Evolutionary conservation across 2,113 vertebrate genomes (phyloP), one percentile per base, ranked within the genome.

Genomic region (Rafetus swinhoei): DNA sequence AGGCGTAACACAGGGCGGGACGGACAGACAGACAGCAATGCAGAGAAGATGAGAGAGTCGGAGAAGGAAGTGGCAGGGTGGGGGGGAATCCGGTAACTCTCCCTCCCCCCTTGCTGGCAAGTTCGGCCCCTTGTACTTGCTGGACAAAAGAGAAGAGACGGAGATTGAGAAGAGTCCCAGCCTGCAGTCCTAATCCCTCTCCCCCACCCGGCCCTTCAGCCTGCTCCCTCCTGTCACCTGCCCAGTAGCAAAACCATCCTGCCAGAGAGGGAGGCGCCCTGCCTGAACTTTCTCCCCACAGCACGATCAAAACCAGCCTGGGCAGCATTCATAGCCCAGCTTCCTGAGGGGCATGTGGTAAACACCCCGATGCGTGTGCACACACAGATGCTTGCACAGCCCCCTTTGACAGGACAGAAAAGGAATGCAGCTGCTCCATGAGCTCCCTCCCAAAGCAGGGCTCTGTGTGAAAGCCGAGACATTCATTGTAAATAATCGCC

Each of bases 381-480:
- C 45, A 52, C 21, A 50, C 45, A 55, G 54, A 72, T 55, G 85
- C 24, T 3, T 11, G 22, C 57, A 57, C 60, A 29, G 13, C 11
- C 21, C 35, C 32, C 21, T 45, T 11, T 45, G 74, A 50, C 35
- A 76, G 21, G 74, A 39, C 1, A 72, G 74, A 11, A 16, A 29
- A 62, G 0, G 1, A 45, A 80, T 79, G 84, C 56, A 82, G 50
- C 9, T 35, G 15, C 15, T 27, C 0, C 60, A 12, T 1, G 53
- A 84, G 21, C 72, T 79, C 32, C 29, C 53, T 77, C 45, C 29
- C 24, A 56, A 16, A 1, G 1, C 65, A 93, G 25, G 72, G 10
- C 21, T 16, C 27, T 52, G 55, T 35, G 29, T 56, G 92, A 85
- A 96, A 65, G 56, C 69, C 45, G 92, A 86, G 65, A 79, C 27